phyloP scores from a whole-genome alignment of 30 jellyfish, hydroid and myxozoan species.

The Turritopsis rubra region DNA sequence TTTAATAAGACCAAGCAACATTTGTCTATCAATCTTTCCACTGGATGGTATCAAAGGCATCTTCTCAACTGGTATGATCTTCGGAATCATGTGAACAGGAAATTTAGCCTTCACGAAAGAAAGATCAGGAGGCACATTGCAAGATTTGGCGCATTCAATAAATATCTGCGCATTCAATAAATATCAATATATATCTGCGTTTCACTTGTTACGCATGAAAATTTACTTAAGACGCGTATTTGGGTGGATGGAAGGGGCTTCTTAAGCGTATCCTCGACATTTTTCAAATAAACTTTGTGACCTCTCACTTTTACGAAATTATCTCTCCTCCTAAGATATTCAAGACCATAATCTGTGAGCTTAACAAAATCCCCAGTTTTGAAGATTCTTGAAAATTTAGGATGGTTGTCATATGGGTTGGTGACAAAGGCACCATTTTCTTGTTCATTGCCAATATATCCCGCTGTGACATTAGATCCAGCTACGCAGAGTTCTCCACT shows the following conservation, averaged over 20 bases:
- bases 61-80: background rate
- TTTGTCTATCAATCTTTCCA: constrained; percentile 8
- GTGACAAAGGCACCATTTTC: background rate
- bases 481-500: background rate
- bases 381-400: constrained; percentile 9
- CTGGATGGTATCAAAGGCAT: background rate
- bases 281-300: background rate
- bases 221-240: background rate
- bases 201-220: background rate
- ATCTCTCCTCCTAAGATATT: constrained; percentile 5
- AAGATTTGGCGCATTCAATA: background rate
- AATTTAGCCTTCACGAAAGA: background rate
- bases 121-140: background rate
- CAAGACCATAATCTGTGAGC: background rate
- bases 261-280: background rate
- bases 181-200: background rate
- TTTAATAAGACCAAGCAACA: background rate
- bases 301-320: constrained; percentile 9
- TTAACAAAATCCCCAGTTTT: constrained; percentile 15
- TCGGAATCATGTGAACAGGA: background rate
- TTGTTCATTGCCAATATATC: background rate
- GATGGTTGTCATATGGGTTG: background rate
- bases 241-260: background rate
- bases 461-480: constrained; percentile 2
- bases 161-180: no score